These are phyloP conservation scores for Xestia ashworthii DNA, from an alignment of 2,888 invertebrate genomes.

Conservation along the genomic window DNA sequence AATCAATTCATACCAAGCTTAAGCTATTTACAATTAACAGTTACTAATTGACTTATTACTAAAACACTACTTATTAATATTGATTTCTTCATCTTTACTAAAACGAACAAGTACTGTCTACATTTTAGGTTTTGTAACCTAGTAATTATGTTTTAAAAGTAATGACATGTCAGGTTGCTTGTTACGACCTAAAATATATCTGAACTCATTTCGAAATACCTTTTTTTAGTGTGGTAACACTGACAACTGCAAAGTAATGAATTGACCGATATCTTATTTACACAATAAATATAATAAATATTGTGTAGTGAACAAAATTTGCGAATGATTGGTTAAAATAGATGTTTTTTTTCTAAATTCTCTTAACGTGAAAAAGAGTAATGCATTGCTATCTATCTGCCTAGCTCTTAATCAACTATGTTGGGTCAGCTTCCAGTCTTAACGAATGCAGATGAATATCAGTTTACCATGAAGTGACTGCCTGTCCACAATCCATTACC, in stretches of 20 bases:
- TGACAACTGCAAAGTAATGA: constrained; percentile 11
- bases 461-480: not conserved
- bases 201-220: constrained; percentile 52
- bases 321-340: not conserved
- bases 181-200: constrained; percentile 43
- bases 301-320: not conserved
- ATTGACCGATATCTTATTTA: constrained; percentile 11
- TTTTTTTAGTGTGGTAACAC: constrained; percentile 39
- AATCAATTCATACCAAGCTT: not conserved
- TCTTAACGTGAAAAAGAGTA: not conserved
- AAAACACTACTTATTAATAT: not conserved
- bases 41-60: constrained; percentile 11
- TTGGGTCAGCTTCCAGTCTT: not conserved
- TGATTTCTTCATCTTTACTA: constrained; percentile 21
- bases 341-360: not conserved
- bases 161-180: constrained; percentile 42
- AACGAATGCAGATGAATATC: not conserved
- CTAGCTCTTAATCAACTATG: not conserved
- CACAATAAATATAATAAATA: constrained; percentile 19
- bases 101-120: constrained; percentile 18
- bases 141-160: constrained; percentile 40
- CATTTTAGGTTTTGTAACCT: constrained; percentile 43
- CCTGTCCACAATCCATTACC: not conserved
- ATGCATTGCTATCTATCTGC: not conserved
- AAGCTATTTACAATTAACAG: not conserved